These are phyloP conservation scores for Oplegnathus fasciatus DNA, from an alignment of 2,113 vertebrate genomes.

Conservation along the genomic window DNA sequence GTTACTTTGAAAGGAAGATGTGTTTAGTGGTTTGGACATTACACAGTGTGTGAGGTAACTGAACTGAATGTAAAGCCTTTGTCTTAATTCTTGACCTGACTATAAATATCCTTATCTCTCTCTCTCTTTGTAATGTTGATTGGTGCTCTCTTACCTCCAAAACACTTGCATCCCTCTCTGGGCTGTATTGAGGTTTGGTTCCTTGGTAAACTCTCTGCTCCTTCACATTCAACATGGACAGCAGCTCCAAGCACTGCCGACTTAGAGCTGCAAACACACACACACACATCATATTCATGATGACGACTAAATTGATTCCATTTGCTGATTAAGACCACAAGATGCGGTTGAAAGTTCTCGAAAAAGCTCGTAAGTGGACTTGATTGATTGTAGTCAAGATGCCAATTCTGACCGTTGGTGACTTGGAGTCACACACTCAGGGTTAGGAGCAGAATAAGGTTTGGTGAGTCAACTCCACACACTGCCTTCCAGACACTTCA, in stretches of 20 bases:
- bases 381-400: not conserved
- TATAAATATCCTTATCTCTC: not conserved
- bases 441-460: not conserved
- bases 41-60: not conserved
- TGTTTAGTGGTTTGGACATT: not conserved
- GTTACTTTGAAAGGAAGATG: not conserved
- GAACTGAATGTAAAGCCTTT: not conserved
- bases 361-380: not conserved
- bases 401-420: not conserved
- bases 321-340: not conserved
- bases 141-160: constrained; percentile 85
- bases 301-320: not conserved
- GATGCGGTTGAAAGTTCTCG: not conserved
- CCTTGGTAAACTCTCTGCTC: constrained; percentile 87
- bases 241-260: constrained; percentile 87
- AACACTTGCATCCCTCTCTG: constrained; percentile 81
- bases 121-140: not conserved
- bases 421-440: not conserved
- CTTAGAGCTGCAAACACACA: constrained; percentile 83
- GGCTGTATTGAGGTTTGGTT: constrained; percentile 70
- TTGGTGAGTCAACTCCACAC: not conserved
- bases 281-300: not conserved
- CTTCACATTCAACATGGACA: constrained; percentile 87
- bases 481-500: not conserved
- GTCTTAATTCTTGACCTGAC: not conserved